These are phyloP conservation scores for Luperina nickerlii DNA, from an alignment of 2,888 invertebrate genomes.

Conservation along the genomic window DNA sequence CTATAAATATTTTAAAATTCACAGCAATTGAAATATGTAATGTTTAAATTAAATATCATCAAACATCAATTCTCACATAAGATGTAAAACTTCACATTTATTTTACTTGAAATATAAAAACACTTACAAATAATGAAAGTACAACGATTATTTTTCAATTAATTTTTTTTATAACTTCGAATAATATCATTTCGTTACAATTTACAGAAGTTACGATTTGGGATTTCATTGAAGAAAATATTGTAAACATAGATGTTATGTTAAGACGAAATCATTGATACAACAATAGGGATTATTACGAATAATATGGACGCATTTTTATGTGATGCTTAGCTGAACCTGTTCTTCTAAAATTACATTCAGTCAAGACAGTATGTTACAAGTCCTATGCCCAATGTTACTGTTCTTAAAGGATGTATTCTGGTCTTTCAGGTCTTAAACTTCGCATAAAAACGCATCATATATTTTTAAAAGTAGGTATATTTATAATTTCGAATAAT, in stretches of 20 bases:
- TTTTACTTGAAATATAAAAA: conserved; percentile 61
- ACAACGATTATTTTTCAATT: conserved; percentile 57
- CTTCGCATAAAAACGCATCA: conserved; percentile 56
- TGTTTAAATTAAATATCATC: conserved; percentile 47
- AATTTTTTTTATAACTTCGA: conserved; percentile 53
- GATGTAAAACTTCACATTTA: conserved; percentile 59
- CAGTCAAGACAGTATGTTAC: not conserved
- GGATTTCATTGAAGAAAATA: conserved; percentile 58
- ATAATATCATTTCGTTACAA: conserved; percentile 48
- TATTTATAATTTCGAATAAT: conserved; percentile 66
- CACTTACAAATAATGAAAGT: conserved; percentile 63
- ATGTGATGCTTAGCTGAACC: conserved; percentile 29
- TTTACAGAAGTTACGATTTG: conserved; percentile 56
- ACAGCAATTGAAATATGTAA: conserved; percentile 60
- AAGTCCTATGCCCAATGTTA: not conserved
- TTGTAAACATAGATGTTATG: conserved; percentile 43
- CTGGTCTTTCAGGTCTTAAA: conserved; percentile 19
- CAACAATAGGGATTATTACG: conserved; percentile 64
- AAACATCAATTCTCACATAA: conserved; percentile 51
- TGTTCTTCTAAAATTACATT: not conserved
- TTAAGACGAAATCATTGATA: conserved; percentile 65
- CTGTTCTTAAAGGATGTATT: not conserved
- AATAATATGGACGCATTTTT: conserved; percentile 52
- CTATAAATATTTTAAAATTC: conserved; percentile 56
- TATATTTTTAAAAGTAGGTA: conserved; percentile 51